Evolutionary conservation across 2,888 invertebrate genomes (phyloP), one percentile per base, ranked within the genome.

Genomic region (Hypercompe scribonia): DNA sequence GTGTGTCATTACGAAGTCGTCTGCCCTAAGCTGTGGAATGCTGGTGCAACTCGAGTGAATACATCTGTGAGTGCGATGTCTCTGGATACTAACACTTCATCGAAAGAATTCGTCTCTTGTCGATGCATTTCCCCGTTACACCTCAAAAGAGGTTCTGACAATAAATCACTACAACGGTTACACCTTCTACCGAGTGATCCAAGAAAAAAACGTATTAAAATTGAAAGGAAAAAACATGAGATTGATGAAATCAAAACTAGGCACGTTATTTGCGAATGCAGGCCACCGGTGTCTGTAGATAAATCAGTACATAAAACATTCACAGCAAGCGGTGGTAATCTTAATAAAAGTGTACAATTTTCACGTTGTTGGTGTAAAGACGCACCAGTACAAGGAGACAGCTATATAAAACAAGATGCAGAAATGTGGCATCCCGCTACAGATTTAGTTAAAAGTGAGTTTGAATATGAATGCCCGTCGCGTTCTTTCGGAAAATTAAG

Each of bases 11-110:
- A 83, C 61, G 82, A 86, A 77, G 75, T 75, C 36, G 67, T 80
- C 33, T 86, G 87, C 77, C 71, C 75, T 18, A 88, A 84, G 73
- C 84, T 84, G 28, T 90, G 90, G 74, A 69, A 80, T 64, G 90
- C 89, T 77, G 69, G 58, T 24, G n/a, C 78, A 7, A 77, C 42
- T 64, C 70, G 61, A n/a, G 33, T 64, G 11, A 36, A 58, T 24
- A 28, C 61, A 66, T 42, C 31, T 61, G 78, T 77, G 71, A 82
- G 81, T 36, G 33, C 70, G 58, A 84, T 83, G 71, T 84, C 76
- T 11, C 13, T 82, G 21, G 65, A 73, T 58, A 36, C 8, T 31
- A 67, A 50, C 15, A 50, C n/a, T 58, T 28, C 39, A 63, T 36
- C 63, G 15, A 64, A 46, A 39, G 70, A 58, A 61, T 61, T n/a